Percentiles rank a stretch among this genome's conserved stretches.
These are phyloP conservation scores for Avahi laniger DNA, from an alignment of 2,797 vertebrate species.

Conservation along the genomic window DNA sequence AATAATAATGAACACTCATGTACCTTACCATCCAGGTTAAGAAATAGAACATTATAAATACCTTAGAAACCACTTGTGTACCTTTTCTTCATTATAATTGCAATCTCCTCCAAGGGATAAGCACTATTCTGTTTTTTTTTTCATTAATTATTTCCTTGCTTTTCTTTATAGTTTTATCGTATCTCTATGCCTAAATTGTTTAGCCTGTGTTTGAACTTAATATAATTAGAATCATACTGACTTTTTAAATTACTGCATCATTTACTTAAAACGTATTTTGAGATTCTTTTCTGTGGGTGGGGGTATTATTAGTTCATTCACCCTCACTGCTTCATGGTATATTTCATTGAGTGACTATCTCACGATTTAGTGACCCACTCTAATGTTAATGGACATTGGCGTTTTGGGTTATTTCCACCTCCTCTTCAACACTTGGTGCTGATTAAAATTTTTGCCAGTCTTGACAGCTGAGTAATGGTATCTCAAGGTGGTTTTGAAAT, in stretches of 20 bases:
- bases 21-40: background rate
- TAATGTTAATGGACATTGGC: background rate
- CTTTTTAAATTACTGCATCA: background rate
- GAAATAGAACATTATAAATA: background rate
- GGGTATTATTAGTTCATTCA: background rate
- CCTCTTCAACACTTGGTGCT: background rate
- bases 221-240: background rate
- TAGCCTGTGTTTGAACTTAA: background rate
- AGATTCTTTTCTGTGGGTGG: background rate
- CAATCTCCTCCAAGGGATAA: background rate
- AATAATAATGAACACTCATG: background rate
- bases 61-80: background rate
- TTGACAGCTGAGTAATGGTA: background rate
- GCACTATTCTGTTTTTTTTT: background rate
- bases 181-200: background rate
- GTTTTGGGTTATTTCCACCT: background rate
- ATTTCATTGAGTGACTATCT: background rate
- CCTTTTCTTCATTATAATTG: background rate
- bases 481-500: background rate
- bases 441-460: background rate
- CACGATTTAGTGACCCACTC: background rate
- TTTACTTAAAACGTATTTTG: constrained; percentile 25
- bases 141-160: background rate
- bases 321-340: background rate
- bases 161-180: background rate